Conservation (phyloP, 2,797 vertebrate species). For the Sarcoramphus papa region DNA sequence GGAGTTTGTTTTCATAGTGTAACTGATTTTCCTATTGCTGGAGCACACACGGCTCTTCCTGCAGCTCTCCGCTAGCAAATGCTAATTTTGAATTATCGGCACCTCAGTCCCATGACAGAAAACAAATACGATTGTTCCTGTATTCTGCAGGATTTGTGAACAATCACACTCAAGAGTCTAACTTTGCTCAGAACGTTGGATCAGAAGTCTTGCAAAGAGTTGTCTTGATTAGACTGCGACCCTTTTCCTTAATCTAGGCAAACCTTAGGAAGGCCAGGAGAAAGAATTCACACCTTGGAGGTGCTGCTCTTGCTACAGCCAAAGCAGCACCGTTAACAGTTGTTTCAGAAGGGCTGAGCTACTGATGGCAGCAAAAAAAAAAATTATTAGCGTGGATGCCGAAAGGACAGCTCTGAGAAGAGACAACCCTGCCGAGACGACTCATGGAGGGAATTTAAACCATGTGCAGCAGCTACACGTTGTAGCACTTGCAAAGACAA, state of each 20-base stretch:
- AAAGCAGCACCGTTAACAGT: fast-evolving
- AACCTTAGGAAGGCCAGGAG: not conserved
- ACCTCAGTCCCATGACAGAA: not conserved
- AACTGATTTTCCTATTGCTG: not conserved
- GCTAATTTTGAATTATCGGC: not conserved
- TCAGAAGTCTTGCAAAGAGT: not conserved
- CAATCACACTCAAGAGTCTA: not conserved
- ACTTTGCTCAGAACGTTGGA: not conserved
- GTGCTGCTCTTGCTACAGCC: not conserved
- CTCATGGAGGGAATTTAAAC: not conserved
- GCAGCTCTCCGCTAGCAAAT: not conserved
- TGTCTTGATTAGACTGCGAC: fast-evolving
- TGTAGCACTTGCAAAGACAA: not conserved
- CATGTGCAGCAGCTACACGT: not conserved
- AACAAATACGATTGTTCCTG: fast-evolving
- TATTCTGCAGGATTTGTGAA: not conserved
- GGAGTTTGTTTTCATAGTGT: not conserved
- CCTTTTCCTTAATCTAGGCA: not conserved
- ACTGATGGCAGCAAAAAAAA: not conserved
- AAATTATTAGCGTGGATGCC: fast-evolving
- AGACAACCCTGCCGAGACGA: fast-evolving
- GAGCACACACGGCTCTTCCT: not conserved
- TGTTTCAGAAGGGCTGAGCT: not conserved
- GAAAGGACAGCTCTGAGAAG: not conserved
- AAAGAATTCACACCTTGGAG: not conserved